phyloP scores from a whole-genome alignment of 2,797 vertebrate species.

The Austrolebias charrua region DNA sequence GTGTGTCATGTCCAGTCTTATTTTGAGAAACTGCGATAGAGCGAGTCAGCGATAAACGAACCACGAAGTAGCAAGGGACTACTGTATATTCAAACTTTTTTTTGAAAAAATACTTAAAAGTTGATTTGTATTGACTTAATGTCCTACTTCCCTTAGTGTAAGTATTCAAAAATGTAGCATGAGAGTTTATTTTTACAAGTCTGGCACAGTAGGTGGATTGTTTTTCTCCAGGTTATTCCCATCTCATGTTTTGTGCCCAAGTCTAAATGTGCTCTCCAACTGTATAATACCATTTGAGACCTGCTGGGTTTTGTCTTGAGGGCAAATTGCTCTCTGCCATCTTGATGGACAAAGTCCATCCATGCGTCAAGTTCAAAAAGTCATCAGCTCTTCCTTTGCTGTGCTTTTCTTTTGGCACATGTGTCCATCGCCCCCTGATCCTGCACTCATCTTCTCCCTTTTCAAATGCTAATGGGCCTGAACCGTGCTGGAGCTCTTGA shows the following conservation, averaged over 20 bases:
- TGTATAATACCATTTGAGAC: conserved; percentile 39
- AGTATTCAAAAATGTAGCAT: conserved; percentile 28
- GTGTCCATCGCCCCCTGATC: conserved; percentile 13
- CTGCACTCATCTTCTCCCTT: conserved; percentile 57
- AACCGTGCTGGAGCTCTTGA: conserved; percentile 55
- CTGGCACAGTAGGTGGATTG: conserved; percentile 35
- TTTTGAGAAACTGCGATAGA: too few species aligned
- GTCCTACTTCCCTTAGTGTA: conserved; percentile 20
- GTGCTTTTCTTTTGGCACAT: conserved; percentile 33
- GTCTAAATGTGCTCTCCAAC: conserved; percentile 22
- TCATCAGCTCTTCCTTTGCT: conserved; percentile 36
- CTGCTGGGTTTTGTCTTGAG: conserved; percentile 37
- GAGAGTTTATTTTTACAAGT: conserved; percentile 38
- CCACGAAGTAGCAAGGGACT: too few species aligned
- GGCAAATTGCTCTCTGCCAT: conserved; percentile 37
- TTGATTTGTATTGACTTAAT: conserved; percentile 22
- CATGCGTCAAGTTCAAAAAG: conserved; percentile 72
- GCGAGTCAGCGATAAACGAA: too few species aligned
- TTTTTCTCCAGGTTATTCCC: conserved; percentile 24
- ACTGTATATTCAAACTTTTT: too few species aligned
- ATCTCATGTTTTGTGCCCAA: conserved; percentile 6
- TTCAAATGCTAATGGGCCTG: conserved; percentile 73
- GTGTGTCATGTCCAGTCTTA: too few species aligned
- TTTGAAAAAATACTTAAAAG: conserved; percentile 17
- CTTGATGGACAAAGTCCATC: conserved; percentile 63